phyloP scores from a whole-genome alignment of 2,797 vertebrate species.

The Cichlasoma orientale region DNA sequence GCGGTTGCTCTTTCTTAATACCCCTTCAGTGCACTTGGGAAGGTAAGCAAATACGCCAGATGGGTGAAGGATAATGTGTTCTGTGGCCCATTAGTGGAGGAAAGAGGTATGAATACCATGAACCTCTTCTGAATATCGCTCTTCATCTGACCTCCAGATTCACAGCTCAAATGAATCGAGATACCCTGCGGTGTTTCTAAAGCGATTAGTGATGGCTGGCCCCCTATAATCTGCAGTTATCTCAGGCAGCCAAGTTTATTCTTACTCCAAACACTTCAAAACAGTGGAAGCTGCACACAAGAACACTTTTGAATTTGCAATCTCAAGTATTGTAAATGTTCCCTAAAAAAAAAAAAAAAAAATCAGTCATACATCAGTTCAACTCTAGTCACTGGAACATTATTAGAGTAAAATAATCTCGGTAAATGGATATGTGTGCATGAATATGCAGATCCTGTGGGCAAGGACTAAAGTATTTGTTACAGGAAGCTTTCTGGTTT shows the following conservation, averaged over 20 bases:
- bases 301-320: background rate
- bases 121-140: slow-evolving; percentile 60
- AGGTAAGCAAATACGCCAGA: slow-evolving; percentile 61
- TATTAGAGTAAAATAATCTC: background rate
- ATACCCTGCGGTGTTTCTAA: slow-evolving; percentile 50
- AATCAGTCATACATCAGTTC: background rate
- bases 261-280: background rate
- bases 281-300: background rate
- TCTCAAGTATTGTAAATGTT: background rate
- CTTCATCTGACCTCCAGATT: slow-evolving; percentile 61
- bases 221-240: slow-evolving; percentile 30
- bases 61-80: slow-evolving; percentile 67
- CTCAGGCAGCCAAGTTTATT: background rate
- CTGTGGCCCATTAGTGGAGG: slow-evolving; percentile 65
- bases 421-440: background rate
- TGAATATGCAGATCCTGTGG: background rate
- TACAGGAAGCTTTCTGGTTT: background rate
- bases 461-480: background rate
- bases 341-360: background rate
- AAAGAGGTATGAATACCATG: slow-evolving; percentile 52
- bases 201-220: slow-evolving; percentile 55
- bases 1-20: slow-evolving; percentile 45
- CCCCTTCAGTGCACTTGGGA: slow-evolving; percentile 41
- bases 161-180: slow-evolving; percentile 48
- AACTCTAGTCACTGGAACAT: background rate